Conservation (phyloP, 1,140 invertebrate species). For the Phthorimaea operculella region DNA sequence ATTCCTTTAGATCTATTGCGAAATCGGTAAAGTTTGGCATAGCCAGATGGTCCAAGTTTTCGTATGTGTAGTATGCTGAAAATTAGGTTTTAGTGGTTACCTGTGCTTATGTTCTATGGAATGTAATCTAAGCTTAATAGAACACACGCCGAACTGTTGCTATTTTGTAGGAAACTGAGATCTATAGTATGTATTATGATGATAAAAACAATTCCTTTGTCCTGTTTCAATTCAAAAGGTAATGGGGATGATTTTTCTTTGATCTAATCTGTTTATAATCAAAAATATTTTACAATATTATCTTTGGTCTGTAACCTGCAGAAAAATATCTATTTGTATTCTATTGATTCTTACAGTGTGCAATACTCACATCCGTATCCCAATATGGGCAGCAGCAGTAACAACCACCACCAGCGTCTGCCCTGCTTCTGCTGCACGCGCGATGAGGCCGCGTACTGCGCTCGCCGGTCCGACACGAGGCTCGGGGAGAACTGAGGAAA, state of each 20-base stretch:
- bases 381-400: constrained; percentile 46
- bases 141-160: no score
- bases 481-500: constrained; percentile 32
- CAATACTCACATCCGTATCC: constrained; percentile 59
- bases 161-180: no score
- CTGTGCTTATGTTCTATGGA: not conserved
- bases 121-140: no score
- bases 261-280: no score
- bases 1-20: constrained; percentile 42
- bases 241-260: no score
- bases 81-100: constrained; percentile 16
- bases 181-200: no score
- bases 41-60: constrained; percentile 55
- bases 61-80: constrained; percentile 63
- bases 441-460: constrained; percentile 16
- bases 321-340: no score
- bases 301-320: no score
- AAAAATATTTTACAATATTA: no score
- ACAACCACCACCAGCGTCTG: constrained; percentile 42
- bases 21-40: constrained; percentile 58
- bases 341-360: no score
- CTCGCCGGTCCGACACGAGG: constrained; percentile 17
- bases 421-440: constrained; percentile 16
- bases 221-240: no score
- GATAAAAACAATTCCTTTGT: no score